Conservation (phyloP, 2,888 invertebrate genomes). For the Phyllotreta cruciferae region DNA sequence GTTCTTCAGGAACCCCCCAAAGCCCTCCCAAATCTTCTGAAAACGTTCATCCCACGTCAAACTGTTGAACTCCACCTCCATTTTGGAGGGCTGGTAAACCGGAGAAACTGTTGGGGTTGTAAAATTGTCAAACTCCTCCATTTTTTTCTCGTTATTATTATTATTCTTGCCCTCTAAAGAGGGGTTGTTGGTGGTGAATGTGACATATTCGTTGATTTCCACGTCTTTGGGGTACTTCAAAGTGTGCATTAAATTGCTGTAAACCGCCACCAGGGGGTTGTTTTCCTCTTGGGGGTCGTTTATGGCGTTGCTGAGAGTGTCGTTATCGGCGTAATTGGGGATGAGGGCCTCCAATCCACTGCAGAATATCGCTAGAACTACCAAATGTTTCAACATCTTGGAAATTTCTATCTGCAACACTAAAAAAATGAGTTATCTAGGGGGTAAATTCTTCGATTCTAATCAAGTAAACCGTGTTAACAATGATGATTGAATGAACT, state of each 20-base stretch:
- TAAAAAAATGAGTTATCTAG: no score
- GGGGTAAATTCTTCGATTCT: no score
- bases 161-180: background rate
- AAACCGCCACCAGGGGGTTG: conserved; percentile 4
- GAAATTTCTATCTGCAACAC: no score
- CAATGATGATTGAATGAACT: no score
- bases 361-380: background rate
- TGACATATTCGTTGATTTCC: conserved; percentile 3
- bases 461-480: no score
- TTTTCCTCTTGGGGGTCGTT: conserved; percentile 8
- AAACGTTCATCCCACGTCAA: conserved; percentile 6
- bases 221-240: conserved; percentile 16
- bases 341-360: background rate
- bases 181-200: background rate
- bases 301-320: background rate
- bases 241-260: conserved; percentile 8
- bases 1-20: background rate
- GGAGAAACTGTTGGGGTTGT: background rate
- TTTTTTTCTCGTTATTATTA: background rate
- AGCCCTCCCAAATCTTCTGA: background rate
- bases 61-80: background rate
- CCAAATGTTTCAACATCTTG: background rate
- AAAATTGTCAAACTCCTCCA: background rate
- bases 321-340: background rate
- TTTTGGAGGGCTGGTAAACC: background rate